Conservation (phyloP, 2,113 vertebrate species). For the Poicephalus gulielmi region DNA sequence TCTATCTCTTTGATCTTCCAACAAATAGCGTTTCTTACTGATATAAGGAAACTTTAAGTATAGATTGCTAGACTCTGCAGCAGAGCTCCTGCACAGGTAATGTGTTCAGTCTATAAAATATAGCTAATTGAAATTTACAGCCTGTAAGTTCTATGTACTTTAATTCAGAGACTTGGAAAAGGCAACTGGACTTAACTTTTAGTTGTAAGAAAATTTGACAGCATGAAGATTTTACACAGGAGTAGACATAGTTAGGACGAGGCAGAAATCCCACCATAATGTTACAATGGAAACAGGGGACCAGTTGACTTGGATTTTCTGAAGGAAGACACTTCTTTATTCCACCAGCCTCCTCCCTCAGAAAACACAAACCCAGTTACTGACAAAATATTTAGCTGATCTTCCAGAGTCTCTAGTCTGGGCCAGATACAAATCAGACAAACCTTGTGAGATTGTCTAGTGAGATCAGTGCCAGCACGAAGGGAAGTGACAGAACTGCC, state of each 20-base stretch:
- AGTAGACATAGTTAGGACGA: neutral
- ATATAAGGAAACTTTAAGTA: neutral
- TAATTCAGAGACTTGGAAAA: neutral
- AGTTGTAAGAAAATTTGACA: neutral
- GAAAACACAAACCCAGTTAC: neutral
- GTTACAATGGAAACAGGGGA: neutral
- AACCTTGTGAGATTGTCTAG: neutral
- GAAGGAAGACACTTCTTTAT: neutral
- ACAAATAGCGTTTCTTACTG: neutral
- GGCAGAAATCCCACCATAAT: neutral
- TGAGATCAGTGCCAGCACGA: neutral
- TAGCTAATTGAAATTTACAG: neutral
- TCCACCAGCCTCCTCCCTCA: neutral
- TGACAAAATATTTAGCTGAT: neutral
- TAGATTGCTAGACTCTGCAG: neutral
- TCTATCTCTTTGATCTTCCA: neutral
- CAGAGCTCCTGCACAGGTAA: neutral
- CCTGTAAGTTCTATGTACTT: neutral
- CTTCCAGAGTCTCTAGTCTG: neutral
- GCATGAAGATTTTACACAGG: neutral
- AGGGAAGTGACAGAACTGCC: neutral
- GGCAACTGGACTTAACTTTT: neutral
- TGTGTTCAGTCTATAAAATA: neutral
- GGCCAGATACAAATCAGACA: neutral
- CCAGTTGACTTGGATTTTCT: accelerated